Conservation (phyloP, 2,888 invertebrate species). For the Crossocerus cetratus region DNA sequence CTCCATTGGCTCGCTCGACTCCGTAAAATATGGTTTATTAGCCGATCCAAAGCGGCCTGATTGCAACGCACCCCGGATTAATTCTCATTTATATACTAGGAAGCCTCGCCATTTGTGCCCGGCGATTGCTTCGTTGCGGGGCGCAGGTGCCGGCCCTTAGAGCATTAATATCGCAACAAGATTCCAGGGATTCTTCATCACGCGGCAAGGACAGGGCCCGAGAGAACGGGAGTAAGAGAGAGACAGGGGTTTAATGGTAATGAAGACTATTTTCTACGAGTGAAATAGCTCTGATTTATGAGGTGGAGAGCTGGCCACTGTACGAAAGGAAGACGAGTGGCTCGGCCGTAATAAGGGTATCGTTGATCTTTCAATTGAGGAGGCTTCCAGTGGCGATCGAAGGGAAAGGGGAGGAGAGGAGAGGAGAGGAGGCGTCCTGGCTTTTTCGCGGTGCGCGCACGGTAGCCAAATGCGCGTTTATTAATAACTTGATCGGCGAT, state of each 20-base stretch:
- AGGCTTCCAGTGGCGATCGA: too few relatives aligned
- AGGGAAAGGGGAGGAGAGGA: neutral
- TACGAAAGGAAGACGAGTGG: too few relatives aligned
- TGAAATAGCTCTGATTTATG: too few relatives aligned
- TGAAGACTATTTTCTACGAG: too few relatives aligned
- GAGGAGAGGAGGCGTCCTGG: slow-evolving; percentile 5
- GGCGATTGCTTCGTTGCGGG: too few relatives aligned
- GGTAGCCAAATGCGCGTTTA: slow-evolving; percentile 59
- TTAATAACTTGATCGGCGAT: slow-evolving; percentile 61
- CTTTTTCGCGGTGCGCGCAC: slow-evolving; percentile 19
- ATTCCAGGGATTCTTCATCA: too few relatives aligned
- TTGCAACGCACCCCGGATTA: slow-evolving; percentile 14
- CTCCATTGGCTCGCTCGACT: slow-evolving; percentile 41
- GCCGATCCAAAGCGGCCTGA: slow-evolving; percentile 6
- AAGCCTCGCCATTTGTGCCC: too few relatives aligned
- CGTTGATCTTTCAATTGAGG: neutral
- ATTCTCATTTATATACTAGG: slow-evolving; percentile 3
- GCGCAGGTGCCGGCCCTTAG: too few relatives aligned
- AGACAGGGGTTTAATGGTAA: neutral
- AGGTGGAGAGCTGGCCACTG: too few relatives aligned
- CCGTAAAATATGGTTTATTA: slow-evolving; percentile 31
- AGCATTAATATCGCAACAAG: too few relatives aligned
- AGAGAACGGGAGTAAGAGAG: neutral
- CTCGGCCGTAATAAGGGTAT: too few relatives aligned
- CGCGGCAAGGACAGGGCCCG: neutral